A percentile compares a stretch with the other conserved stretches of the same genome.
These are phyloP conservation scores for Halcyon chelicuti DNA, from an alignment of 2,797 vertebrate species.

Conservation along the genomic window DNA sequence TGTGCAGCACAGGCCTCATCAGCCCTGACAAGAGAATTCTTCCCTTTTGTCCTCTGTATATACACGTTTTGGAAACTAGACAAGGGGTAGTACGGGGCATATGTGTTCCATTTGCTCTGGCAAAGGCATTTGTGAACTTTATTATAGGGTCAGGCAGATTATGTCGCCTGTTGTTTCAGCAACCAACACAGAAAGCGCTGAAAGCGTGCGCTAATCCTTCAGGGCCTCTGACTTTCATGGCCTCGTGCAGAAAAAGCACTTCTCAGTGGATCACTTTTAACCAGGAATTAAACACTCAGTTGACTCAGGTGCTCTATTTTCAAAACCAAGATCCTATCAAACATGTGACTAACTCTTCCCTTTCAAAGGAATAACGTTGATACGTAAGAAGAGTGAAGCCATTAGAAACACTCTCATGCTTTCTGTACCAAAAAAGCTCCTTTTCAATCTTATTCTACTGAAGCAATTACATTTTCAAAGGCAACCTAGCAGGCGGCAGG, in stretches of 20 bases:
- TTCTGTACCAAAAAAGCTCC: neutral
- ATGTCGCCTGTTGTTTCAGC: neutral
- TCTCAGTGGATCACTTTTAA: neutral
- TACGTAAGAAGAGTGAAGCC: neutral
- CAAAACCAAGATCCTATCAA: neutral
- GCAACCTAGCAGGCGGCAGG: neutral
- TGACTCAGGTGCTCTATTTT: neutral
- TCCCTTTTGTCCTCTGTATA: neutral
- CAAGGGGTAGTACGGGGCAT: neutral
- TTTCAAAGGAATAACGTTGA: neutral
- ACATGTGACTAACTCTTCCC: neutral
- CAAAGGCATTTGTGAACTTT: neutral
- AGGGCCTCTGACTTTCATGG: too few species aligned
- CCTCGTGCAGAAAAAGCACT: neutral
- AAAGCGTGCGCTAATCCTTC: too few species aligned
- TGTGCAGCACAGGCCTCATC: neutral
- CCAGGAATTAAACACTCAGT: neutral
- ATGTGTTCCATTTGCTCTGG: neutral
- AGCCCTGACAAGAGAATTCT: rapidly evolving
- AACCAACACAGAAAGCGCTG: too few species aligned
- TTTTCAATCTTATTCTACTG: neutral
- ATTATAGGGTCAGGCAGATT: neutral
- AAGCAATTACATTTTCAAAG: neutral
- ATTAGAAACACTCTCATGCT: neutral
- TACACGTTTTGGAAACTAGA: rapidly evolving